Conservation (phyloP, 2,113 vertebrate genomes). For the Electrona antarctica region DNA sequence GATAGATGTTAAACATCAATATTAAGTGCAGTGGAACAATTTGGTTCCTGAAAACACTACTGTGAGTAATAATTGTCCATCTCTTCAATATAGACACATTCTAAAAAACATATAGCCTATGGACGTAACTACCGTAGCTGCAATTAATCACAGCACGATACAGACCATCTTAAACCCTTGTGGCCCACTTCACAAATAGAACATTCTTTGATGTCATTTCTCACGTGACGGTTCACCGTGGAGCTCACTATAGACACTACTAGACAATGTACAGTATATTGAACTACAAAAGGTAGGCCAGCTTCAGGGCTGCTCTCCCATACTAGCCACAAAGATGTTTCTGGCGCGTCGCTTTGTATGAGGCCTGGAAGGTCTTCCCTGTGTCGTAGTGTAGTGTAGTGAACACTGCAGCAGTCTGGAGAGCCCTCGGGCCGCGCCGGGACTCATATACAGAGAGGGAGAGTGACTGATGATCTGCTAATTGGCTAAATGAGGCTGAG, state of each 20-base stretch:
- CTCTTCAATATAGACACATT: slow-evolving; percentile 33
- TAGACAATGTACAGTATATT: slow-evolving; percentile 24
- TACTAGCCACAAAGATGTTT: slow-evolving; percentile 18
- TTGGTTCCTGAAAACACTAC: no score
- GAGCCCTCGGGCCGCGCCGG: slow-evolving; percentile 46
- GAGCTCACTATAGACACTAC: slow-evolving; percentile 2
- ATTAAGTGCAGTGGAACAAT: no score
- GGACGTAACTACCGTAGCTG: slow-evolving; percentile 9
- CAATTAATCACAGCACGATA: slow-evolving; percentile 30
- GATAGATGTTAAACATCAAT: no score
- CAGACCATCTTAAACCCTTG: slow-evolving; percentile 14
- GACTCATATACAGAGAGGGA: slow-evolving; percentile 47
- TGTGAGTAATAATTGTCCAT: slow-evolving; percentile 12
- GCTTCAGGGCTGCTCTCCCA: not conserved
- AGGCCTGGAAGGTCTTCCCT: slow-evolving; percentile 34
- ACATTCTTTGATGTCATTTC: slow-evolving; percentile 37
- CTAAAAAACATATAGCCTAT: slow-evolving; percentile 20
- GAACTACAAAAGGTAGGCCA: slow-evolving; percentile 6
- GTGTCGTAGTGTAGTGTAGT: not conserved
- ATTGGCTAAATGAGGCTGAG: slow-evolving; percentile 64
- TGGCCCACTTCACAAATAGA: slow-evolving; percentile 37
- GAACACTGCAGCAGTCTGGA: slow-evolving; percentile 43
- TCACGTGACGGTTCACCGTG: slow-evolving; percentile 7
- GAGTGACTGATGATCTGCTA: slow-evolving; percentile 65
- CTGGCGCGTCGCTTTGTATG: slow-evolving; percentile 33